Evolutionary conservation across 2,113 vertebrate species (phyloP), one percentile per base, ranked within the genome.

Genomic region (Stercorarius parasiticus): DNA sequence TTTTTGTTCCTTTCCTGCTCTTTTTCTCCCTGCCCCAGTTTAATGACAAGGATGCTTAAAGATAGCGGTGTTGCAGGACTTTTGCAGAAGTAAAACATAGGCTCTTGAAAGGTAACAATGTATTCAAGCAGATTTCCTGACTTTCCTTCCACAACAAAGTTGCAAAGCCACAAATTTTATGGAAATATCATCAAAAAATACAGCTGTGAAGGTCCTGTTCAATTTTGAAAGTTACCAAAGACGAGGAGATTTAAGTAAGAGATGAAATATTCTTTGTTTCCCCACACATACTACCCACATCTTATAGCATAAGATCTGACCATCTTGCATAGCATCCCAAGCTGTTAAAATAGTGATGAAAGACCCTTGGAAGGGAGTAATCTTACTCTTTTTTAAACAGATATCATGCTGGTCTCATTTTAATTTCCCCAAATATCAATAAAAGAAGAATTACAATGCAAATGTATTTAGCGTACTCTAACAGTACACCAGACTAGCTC

Each of bases 61-160:
- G 96, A 97, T 73, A 8, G 67, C 98, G 98, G 98, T 95, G 90
- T 98, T 82, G 34, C 98, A 95, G 93, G 98, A 98, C 97, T 97
- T 98, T 55, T 97, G 96, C 96, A 95, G 97, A 98, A 99, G 98
- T 98, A 98, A 98, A 98, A 97, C 38, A 15, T 82, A 96, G 94
- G 86, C 84, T 93, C 67, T 91, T 94, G 84, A 80, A 91, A 92
- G 38, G 49, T 85, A 94, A 92, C 85, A 88, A 76, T 62, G 91
- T 73, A 96, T 97, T 95, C 87, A 91, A 93, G 81, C 96, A 98
- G 96, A 98, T 98, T 97, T 98, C 94, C 93, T 98, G 97, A 95
- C 97, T 82, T 77, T 94, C 67, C n/a, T 78, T 88, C 66, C 74
- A 40, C 95, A 97, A 98, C 90, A 97, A 96, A 66, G 49, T 34